Evolutionary conservation across 64 coral and sea anemone species (phyloP).

Genomic region (Stichodactyla mertensii): DNA sequence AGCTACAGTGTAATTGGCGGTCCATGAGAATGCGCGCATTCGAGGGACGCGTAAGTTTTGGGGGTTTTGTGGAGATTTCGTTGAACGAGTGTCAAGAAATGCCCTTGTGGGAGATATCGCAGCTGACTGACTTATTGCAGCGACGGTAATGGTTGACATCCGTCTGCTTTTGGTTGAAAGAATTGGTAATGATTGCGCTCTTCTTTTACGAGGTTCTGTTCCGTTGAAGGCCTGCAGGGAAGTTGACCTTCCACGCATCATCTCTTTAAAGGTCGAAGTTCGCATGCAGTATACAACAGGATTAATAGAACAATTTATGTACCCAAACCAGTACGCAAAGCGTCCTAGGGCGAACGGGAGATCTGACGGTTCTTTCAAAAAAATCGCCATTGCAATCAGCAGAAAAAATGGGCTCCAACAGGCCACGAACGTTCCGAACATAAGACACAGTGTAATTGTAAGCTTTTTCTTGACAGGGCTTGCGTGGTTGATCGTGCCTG

Average conservation of each 20-base stretch:
- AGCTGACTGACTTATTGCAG: background rate
- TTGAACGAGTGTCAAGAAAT: background rate
- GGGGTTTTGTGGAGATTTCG: background rate
- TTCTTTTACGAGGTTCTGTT: constrained; percentile 5
- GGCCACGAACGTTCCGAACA: constrained; percentile 75
- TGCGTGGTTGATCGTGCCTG: constrained; percentile 8
- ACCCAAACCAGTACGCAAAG: constrained; percentile 78
- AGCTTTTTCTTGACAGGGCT: constrained; percentile 55
- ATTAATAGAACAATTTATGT: constrained; percentile 77
- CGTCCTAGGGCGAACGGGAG: constrained; percentile 49
- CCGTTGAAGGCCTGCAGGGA: background rate
- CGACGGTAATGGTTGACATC: background rate
- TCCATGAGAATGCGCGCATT: constrained; percentile 8
- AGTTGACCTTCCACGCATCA: constrained; percentile 30
- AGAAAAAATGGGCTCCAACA: constrained; percentile 88
- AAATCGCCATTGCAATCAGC: constrained; percentile 51
- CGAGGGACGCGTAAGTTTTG: background rate
- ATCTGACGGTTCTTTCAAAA: constrained; percentile 15
- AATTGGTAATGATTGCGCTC: constrained; percentile 52
- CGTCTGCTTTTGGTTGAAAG: constrained; percentile 4
- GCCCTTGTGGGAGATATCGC: background rate
- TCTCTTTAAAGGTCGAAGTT: constrained; percentile 60
- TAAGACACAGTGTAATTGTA: constrained; percentile 62
- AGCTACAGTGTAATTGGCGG: constrained; percentile 4
- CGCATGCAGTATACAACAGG: constrained; percentile 70